Percentiles rank a stretch among this genome's conserved stretches.
Evolutionary conservation across 2,888 invertebrate genomes (phyloP).

Genomic region (Acanthococcus lagerstroemiae): DNA sequence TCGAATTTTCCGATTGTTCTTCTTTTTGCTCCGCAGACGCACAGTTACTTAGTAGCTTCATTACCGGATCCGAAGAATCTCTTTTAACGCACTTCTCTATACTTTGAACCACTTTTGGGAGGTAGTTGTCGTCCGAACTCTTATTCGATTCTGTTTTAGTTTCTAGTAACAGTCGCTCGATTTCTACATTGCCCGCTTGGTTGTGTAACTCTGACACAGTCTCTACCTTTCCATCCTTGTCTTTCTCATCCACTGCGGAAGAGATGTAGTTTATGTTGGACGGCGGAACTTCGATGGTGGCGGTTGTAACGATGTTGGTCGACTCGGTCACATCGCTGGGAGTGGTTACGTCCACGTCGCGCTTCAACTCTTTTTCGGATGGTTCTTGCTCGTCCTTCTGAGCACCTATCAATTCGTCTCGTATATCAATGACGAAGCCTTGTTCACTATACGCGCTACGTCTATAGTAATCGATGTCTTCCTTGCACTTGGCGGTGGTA

Average conservation of each 20-base stretch:
- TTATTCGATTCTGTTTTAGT: background rate
- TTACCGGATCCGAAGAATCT: no score
- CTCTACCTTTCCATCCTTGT: no score
- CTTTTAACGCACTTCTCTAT: no score
- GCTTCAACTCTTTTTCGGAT: background rate
- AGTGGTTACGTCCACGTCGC: background rate
- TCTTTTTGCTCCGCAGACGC: no score
- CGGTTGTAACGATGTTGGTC: conserved; percentile 16
- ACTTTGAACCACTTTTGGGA: background rate
- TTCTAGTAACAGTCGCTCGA: background rate
- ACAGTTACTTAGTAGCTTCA: no score
- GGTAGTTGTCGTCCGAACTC: background rate
- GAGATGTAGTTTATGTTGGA: no score
- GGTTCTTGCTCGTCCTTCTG: background rate
- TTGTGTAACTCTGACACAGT: no score
- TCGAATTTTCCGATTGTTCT: no score
- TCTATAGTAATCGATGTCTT: conserved; percentile 9
- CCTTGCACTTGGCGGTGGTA: conserved; percentile 36
- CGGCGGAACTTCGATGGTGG: conserved; percentile 11
- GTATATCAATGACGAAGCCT: background rate
- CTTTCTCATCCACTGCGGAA: no score
- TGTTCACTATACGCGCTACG: background rate
- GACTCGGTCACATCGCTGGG: background rate
- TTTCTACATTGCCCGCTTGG: no score
- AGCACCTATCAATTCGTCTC: background rate